phyloP scores from a whole-genome alignment of 2,888 invertebrate genomes.

The Abscondita cerata region DNA sequence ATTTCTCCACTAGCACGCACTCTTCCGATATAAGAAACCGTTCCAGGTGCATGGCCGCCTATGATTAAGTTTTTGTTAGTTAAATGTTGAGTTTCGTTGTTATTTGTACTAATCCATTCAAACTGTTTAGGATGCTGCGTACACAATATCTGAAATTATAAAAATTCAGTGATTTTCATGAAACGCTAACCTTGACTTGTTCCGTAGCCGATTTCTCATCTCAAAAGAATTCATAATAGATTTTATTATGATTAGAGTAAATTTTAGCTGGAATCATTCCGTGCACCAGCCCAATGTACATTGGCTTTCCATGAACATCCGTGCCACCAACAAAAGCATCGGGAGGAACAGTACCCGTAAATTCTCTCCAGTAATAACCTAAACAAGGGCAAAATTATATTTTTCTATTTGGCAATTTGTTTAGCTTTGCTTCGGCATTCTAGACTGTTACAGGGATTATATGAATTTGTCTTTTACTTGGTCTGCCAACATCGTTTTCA shows the following conservation, averaged over 20 bases:
- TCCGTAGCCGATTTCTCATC: constrained; percentile 3
- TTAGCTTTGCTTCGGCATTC: too few species aligned
- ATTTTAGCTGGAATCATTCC: constrained; percentile 22
- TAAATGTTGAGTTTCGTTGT: constrained; percentile 9
- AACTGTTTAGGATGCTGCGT: constrained; percentile 22
- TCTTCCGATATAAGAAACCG: constrained; percentile 21
- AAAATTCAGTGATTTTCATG: background rate
- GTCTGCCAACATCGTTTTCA: too few species aligned
- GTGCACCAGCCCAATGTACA: constrained; percentile 13
- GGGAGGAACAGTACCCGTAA: constrained; percentile 1
- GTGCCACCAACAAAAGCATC: constrained; percentile 4
- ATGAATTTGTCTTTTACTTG: too few species aligned
- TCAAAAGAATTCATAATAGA: constrained; percentile 17
- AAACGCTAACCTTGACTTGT: constrained; percentile 14
- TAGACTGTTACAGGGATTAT: too few species aligned
- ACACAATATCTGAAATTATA: constrained; percentile 22
- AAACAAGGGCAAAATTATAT: background rate
- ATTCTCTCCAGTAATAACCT: constrained; percentile 15
- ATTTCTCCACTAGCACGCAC: constrained; percentile 14
- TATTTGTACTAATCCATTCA: constrained; percentile 23
- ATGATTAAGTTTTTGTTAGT: constrained; percentile 13
- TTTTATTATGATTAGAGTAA: constrained; percentile 4
- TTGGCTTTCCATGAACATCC: background rate
- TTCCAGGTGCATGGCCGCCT: constrained; percentile 23
- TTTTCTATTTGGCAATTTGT: too few species aligned